Conservation (phyloP, 2,797 vertebrate species). For the Botia almorhae region DNA sequence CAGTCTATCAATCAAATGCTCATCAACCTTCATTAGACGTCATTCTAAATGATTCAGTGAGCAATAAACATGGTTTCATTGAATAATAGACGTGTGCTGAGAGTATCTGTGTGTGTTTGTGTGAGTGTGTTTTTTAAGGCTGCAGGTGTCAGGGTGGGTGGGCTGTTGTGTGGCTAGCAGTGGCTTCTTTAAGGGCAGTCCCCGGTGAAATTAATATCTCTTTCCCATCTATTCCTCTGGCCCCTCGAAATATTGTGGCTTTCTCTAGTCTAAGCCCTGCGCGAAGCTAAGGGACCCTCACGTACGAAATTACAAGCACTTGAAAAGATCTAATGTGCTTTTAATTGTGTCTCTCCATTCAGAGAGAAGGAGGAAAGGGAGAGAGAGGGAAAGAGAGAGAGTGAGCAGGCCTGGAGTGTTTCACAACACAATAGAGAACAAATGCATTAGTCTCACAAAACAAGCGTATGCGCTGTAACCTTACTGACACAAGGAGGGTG, state of each 20-base stretch:
- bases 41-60: constrained; percentile 11
- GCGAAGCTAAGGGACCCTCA: constrained; percentile 63
- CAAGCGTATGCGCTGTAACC: constrained; percentile 69
- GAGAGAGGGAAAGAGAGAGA: constrained; percentile 56
- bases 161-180: constrained; percentile 64
- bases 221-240: constrained; percentile 82
- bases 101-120: constrained; percentile 24
- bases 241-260: constrained; percentile 76
- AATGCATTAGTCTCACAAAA: constrained; percentile 67
- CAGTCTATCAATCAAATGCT: constrained; percentile 31
- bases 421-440: constrained; percentile 77
- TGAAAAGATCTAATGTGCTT: constrained; percentile 86
- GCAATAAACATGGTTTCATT: constrained; percentile 8
- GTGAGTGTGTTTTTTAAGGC: constrained; percentile 48
- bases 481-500: constrained; percentile 71
- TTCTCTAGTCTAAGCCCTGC: constrained; percentile 56
- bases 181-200: constrained; percentile 76
- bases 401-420: constrained; percentile 72
- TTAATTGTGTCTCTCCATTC: constrained; percentile 80
- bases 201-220: constrained; percentile 80
- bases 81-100: background rate
- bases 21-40: constrained; percentile 30
- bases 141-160: constrained; percentile 73
- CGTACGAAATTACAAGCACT: constrained; percentile 86
- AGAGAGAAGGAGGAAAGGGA: constrained; percentile 75